A percentile compares a stretch with the other conserved stretches of the same genome.
Evolutionary conservation across 2,888 invertebrate genomes (phyloP).

Genomic region (Pachycephus smyrnensis): DNA sequence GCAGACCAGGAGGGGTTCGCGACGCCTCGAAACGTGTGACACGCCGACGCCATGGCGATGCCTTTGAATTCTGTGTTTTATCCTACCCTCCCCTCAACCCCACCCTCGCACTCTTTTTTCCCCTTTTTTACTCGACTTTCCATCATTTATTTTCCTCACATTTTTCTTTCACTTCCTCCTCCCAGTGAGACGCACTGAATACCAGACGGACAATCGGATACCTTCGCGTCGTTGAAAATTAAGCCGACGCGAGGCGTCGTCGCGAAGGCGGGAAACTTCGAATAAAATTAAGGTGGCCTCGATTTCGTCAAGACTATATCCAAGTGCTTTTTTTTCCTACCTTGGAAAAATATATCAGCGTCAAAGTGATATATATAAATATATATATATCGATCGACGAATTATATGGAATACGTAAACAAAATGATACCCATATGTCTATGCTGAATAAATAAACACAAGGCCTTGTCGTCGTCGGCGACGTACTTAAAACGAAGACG

Average conservation of each 20-base stretch:
- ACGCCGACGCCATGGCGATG: background rate
- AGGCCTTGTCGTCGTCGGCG: no score
- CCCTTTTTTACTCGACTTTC: background rate
- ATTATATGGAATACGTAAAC: no score
- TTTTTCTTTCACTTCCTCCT: background rate
- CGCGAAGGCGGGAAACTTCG: background rate
- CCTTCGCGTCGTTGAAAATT: background rate
- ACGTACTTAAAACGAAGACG: no score
- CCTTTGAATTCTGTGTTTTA: background rate
- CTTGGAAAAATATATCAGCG: no score
- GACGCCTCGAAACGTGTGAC: background rate
- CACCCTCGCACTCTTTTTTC: background rate
- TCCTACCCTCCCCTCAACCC: background rate
- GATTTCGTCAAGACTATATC: background rate
- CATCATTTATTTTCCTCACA: background rate
- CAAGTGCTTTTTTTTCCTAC: no score
- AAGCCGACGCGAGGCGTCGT: background rate
- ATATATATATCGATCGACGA: no score
- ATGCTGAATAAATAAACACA: no score
- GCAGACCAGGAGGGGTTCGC: background rate
- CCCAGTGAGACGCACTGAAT: no score
- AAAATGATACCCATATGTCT: no score
- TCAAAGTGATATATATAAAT: no score
- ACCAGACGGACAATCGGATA: background rate
- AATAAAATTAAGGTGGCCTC: background rate